Conservation (phyloP, 2,888 invertebrate species). For the Ditylenchus weischeri region DNA sequence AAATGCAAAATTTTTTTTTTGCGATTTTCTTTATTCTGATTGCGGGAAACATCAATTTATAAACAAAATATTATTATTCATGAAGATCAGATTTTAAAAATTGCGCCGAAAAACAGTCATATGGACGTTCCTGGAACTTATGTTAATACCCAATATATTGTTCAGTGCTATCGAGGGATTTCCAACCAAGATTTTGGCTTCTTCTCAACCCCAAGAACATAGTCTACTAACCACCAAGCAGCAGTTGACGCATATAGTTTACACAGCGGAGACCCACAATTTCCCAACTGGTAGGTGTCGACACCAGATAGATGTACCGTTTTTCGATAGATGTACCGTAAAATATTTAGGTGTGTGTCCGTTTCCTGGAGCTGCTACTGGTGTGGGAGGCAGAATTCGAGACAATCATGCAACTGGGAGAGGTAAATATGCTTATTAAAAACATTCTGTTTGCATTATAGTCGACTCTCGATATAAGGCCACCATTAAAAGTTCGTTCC, state of each 20-base stretch:
- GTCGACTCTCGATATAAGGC: too few species aligned
- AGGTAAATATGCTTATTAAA: slow-evolving; percentile 70
- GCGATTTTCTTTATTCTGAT: too few species aligned
- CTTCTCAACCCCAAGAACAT: slow-evolving; percentile 69
- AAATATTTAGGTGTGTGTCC: slow-evolving; percentile 75
- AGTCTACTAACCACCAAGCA: slow-evolving; percentile 64
- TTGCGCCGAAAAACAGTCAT: too few species aligned
- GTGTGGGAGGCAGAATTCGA: slow-evolving; percentile 88
- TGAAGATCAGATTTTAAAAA: too few species aligned
- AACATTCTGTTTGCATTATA: slow-evolving; percentile 7
- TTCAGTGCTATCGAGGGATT: slow-evolving; percentile 68
- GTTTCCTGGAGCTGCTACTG: slow-evolving; percentile 95
- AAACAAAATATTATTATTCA: too few species aligned
- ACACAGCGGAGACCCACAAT: slow-evolving; percentile 97
- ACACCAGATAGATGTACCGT: too few species aligned
- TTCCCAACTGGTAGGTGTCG: slow-evolving; percentile 75
- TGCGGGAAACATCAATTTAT: too few species aligned
- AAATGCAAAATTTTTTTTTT: too few species aligned
- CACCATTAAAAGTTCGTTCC: too few species aligned
- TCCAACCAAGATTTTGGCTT: slow-evolving; percentile 70
- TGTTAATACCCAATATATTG: background rate
- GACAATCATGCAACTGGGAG: slow-evolving; percentile 92
- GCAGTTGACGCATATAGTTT: slow-evolving; percentile 79
- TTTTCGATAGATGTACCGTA: slow-evolving; percentile 34
- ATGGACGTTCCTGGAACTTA: too few species aligned